These are phyloP conservation scores for Paracanthobrama guichenoti DNA, from an alignment of 2,113 vertebrate genomes.

Conservation along the genomic window DNA sequence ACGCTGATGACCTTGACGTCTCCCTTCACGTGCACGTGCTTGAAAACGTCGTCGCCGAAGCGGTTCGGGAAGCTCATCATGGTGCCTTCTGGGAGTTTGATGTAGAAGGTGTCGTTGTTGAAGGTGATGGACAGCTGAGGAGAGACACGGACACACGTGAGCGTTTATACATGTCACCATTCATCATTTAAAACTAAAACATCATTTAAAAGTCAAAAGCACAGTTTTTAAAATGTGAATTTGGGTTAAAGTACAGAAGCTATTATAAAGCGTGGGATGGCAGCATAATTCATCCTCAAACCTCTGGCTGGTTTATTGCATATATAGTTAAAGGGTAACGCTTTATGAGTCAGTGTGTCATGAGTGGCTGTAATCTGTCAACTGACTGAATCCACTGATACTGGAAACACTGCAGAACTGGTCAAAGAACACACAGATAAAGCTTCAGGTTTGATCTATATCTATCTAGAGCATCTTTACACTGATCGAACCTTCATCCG, in stretches of 20 bases:
- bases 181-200: too few species aligned
- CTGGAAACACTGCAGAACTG: not conserved
- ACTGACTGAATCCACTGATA: not conserved
- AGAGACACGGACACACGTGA: not conserved
- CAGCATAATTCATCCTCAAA: not conserved
- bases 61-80: conserved; percentile 76
- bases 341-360: too few species aligned
- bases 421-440: conserved; percentile 1
- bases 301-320: not conserved
- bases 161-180: too few species aligned
- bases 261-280: not conserved
- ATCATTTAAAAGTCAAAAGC: too few species aligned
- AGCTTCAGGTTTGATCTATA: not conserved
- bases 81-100: conserved; percentile 71
- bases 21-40: conserved; percentile 64
- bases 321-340: not conserved
- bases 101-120: conserved; percentile 69
- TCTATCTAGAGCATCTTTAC: not conserved
- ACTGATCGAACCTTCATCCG: not conserved
- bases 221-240: not conserved
- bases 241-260: not conserved
- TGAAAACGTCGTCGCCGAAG: conserved; percentile 71
- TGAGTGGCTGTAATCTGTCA: not conserved
- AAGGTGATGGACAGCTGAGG: conserved; percentile 72
- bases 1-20: conserved; percentile 66